Conservation (phyloP, 2,888 invertebrate species). For the Amphimallon solstitiale region DNA sequence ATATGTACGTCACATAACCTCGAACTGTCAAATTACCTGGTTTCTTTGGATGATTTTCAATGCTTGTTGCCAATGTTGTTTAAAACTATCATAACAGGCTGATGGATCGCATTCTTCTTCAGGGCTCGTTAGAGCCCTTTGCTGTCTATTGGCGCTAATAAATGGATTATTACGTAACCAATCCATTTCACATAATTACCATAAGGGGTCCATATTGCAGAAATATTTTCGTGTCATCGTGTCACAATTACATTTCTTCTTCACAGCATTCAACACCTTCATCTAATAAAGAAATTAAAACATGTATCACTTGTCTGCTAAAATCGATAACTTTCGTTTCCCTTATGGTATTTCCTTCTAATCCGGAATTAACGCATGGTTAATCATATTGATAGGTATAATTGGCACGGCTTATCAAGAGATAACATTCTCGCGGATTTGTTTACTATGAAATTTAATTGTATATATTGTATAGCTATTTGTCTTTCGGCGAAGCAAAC, state of each 20-base stretch:
- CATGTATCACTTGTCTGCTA: neutral
- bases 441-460: no score
- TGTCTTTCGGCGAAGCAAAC: neutral
- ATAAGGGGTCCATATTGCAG: constrained; percentile 12
- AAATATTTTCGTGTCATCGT: constrained; percentile 29
- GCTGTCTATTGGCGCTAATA: constrained; percentile 54
- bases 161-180: constrained; percentile 59
- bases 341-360: constrained; percentile 1
- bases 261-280: neutral
- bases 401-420: constrained; percentile 12
- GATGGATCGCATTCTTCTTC: constrained; percentile 74
- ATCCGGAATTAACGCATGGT: neutral
- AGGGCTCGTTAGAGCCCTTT: constrained; percentile 48
- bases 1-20: constrained; percentile 38
- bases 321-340: neutral
- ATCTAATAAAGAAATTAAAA: constrained; percentile 7
- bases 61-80: constrained; percentile 94
- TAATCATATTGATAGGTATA: neutral
- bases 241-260: constrained; percentile 10
- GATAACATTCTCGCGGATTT: constrained; percentile 3
- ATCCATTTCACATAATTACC: constrained; percentile 52
- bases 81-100: constrained; percentile 92
- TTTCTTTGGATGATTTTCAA: constrained; percentile 83
- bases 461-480: neutral
- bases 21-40: constrained; percentile 64